phyloP scores from a whole-genome alignment of 2,113 vertebrate genomes.

The Acanthisitta chloris region DNA sequence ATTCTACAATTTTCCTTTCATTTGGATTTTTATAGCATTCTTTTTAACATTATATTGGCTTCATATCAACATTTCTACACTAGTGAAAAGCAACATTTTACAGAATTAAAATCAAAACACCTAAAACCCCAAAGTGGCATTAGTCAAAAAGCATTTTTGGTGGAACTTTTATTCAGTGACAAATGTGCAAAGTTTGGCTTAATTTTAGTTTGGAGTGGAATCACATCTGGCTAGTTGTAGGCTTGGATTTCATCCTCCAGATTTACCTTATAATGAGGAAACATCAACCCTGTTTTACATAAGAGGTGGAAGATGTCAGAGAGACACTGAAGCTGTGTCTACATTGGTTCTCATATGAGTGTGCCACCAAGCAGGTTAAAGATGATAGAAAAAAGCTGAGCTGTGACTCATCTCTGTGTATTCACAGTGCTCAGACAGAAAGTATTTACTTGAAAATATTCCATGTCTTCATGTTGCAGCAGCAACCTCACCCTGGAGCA shows the following conservation, averaged over 20 bases:
- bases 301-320: neutral
- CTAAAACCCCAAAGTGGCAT: neutral
- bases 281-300: neutral
- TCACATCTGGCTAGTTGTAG: neutral
- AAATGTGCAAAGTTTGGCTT: neutral
- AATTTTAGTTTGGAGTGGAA: neutral
- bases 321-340: neutral
- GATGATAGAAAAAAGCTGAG: neutral
- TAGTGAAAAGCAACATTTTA: neutral
- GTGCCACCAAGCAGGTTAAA: neutral
- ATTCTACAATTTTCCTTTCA: neutral
- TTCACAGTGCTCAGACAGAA: neutral
- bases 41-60: neutral
- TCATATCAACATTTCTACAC: neutral
- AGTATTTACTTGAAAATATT: neutral
- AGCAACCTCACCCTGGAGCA: neutral
- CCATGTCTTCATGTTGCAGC: neutral
- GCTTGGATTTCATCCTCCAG: neutral
- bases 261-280: neutral
- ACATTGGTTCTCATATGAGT: neutral
- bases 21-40: neutral
- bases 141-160: neutral
- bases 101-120: neutral
- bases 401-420: rapidly evolving
- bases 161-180: neutral